Percentiles rank a stretch among this genome's conserved stretches.
Evolutionary conservation across 2,888 invertebrate genomes (phyloP).

Genomic region (Oligia latruncula): DNA sequence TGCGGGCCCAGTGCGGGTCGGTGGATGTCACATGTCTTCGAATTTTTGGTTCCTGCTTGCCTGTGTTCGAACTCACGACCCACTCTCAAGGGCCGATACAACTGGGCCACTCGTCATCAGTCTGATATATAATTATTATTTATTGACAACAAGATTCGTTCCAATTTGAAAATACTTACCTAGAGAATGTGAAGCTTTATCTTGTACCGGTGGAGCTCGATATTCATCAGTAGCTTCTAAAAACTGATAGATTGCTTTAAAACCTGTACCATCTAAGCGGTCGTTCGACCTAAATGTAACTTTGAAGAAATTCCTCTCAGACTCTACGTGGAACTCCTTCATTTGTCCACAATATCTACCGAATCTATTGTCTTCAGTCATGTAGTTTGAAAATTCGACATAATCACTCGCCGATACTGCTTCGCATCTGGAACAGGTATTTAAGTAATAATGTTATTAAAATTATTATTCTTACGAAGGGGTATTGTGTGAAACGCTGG

Average conservation of each 20-base stretch:
- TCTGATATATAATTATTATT: not conserved
- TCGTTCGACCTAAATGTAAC: conserved; percentile 98
- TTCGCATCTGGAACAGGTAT: conserved; percentile 93
- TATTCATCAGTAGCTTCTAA: conserved; percentile 92
- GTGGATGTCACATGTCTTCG: not conserved
- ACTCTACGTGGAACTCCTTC: conserved; percentile 95
- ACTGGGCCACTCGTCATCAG: not conserved
- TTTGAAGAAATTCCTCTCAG: conserved; percentile 97
- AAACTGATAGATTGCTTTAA: conserved; percentile 97
- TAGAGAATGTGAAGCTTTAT: conserved; percentile 79
- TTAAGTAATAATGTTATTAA: conserved; percentile 1
- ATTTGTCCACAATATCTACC: conserved; percentile 96
- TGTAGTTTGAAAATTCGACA: conserved; percentile 98
- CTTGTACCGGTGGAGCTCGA: conserved; percentile 83
- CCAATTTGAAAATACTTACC: conserved; percentile 74
- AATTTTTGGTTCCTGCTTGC: not conserved
- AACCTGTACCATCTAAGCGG: conserved; percentile 97
- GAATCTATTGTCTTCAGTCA: conserved; percentile 97
- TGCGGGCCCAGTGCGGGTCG: no score
- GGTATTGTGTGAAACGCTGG: no score
- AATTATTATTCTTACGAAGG: no score
- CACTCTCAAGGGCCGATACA: no score
- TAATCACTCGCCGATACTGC: conserved; percentile 98
- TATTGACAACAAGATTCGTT: not conserved
- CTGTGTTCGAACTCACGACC: not conserved